Evolutionary conservation across 2,797 vertebrate genomes (phyloP), one percentile per base, ranked within the genome.

Genomic region (Balearica regulorum): DNA sequence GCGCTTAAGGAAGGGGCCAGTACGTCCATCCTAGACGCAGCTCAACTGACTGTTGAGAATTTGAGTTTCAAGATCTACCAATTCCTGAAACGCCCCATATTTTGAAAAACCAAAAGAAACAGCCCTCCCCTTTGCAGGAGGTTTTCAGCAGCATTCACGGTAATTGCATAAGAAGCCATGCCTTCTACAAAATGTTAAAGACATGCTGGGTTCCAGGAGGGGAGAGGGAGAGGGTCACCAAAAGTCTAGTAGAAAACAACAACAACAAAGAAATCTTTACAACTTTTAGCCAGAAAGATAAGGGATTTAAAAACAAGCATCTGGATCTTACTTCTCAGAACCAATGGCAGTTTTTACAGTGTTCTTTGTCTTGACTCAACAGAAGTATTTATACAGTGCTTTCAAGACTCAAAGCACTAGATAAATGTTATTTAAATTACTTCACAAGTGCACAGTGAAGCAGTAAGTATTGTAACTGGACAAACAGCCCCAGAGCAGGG

Each of bases 111-210:
- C 5, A 64, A 97, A 97, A 87, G 92, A 94, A 88, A 20, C 41
- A 94, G 90, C 49, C 41, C 93, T 96, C 93, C 95, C 28, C 29
- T 26, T 26, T 18, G 68, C 71, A 90, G 98, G 96, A 96, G 96
- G 93, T 43, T 94, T 95, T 93, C 95, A 98, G 98, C 98, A 98
- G 98, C 98, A 98, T 97, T 97, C 96, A 97, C 90, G 44, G 97
- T 87, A 57, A 93, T 96, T 91, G 96, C 97, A 96, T 97, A 97
- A 76, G 92, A 97, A 97, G 97, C 97, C 95, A 94, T 96, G 97
- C 96, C 97, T 98, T 97, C 94, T 97, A 70, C 94, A 28, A n/a
- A 83, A 54, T 53, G 79, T 91, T 95, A 54, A 87, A 97, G 96
- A 97, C 97, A 97, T 97, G 98, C 98, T 95, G 94, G 90, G 78